phyloP scores from a whole-genome alignment of 2,113 vertebrate genomes.

The Gambusia holbrooki region DNA sequence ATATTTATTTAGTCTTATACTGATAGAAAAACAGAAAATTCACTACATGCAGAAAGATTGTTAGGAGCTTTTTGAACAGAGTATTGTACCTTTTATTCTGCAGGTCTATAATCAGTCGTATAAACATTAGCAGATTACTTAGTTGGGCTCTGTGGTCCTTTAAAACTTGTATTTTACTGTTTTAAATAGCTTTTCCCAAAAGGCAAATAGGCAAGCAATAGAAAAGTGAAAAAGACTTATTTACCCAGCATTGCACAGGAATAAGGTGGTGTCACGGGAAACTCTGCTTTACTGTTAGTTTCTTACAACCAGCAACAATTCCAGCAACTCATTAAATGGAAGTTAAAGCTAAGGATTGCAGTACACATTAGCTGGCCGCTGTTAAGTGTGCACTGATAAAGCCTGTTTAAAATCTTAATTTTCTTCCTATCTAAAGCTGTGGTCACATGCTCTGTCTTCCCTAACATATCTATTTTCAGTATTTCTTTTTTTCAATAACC shows the following conservation, averaged over 20 bases:
- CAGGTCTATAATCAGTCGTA: neutral
- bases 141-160: neutral
- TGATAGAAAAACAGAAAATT: no score
- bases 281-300: neutral
- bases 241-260: neutral
- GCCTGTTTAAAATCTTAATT: neutral
- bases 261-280: neutral
- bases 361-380: neutral
- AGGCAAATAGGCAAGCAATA: neutral
- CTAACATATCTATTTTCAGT: slow-evolving; percentile 16
- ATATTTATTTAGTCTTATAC: neutral
- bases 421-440: slow-evolving; percentile 9
- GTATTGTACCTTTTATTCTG: neutral
- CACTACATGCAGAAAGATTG: no score
- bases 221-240: neutral
- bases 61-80: neutral
- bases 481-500: slow-evolving; percentile 19
- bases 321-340: neutral
- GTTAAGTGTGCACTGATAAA: neutral
- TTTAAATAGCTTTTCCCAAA: neutral
- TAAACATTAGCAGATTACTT: neutral
- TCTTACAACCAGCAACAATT: neutral
- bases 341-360: neutral
- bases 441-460: slow-evolving; percentile 6
- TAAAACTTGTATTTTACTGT: neutral